These are phyloP conservation scores for Callyntrura guangdongensis DNA, from an alignment of 2,888 invertebrate species.

Conservation along the genomic window DNA sequence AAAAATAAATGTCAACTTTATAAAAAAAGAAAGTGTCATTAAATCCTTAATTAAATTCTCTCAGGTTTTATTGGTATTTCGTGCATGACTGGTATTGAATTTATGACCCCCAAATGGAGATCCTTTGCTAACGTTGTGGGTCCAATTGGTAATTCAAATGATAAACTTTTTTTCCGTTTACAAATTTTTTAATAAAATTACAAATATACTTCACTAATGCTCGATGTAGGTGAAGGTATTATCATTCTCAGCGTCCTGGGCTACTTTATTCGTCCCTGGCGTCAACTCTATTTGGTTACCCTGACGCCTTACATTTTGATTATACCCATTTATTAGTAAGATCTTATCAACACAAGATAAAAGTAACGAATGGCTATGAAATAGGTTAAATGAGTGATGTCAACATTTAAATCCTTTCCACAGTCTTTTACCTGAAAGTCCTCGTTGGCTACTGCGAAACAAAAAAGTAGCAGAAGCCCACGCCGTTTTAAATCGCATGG, in stretches of 20 bases:
- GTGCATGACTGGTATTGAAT: conserved; percentile 79
- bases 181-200: too few species aligned
- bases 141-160: conserved; percentile 51
- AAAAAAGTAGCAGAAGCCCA: conserved; percentile 77
- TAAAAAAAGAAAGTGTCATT: too few species aligned
- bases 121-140: conserved; percentile 80
- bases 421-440: conserved; percentile 83
- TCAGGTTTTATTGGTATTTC: conserved; percentile 74
- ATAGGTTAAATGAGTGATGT: too few species aligned
- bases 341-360: too few species aligned
- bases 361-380: too few species aligned
- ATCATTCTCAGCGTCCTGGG: conserved; percentile 80
- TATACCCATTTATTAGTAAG: conserved; percentile 79
- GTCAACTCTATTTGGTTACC: conserved; percentile 75
- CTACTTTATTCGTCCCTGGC: conserved; percentile 81
- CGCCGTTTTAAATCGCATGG: conserved; percentile 78
- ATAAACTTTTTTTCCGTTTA: too few species aligned
- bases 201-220: too few species aligned
- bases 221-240: conserved; percentile 80
- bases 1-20: too few species aligned
- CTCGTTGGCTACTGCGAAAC: conserved; percentile 82
- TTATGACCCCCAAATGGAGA: conserved; percentile 79
- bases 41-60: too few species aligned
- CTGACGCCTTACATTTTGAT: conserved; percentile 76
- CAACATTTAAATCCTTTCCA: neutral